phyloP scores from a whole-genome alignment of 2,113 vertebrate genomes.

The Romanogobio albipinnatus region DNA sequence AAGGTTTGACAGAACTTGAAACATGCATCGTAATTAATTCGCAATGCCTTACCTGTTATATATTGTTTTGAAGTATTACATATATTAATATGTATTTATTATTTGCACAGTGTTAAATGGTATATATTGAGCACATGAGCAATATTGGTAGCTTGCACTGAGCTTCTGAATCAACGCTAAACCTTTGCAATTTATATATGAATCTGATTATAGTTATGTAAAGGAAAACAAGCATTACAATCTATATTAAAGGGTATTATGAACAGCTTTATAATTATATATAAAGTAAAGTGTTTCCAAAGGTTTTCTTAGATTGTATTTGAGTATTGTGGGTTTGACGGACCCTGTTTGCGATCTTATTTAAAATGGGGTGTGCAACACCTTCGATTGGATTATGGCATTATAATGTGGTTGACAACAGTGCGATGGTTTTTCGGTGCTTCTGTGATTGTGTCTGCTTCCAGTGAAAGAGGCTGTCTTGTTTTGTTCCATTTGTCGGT shows the following conservation, averaged over 20 bases:
- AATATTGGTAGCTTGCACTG: neutral
- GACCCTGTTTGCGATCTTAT: neutral
- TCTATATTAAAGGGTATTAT: too few relatives aligned
- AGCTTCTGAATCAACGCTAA: neutral
- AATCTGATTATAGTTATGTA: too few relatives aligned
- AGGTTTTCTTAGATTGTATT: neutral
- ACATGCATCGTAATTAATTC: neutral
- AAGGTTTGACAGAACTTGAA: neutral
- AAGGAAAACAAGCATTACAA: too few relatives aligned
- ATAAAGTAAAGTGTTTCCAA: neutral
- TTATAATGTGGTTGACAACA: neutral
- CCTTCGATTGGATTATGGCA: neutral
- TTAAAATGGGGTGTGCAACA: neutral
- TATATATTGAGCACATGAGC: neutral
- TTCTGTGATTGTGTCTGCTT: slow-evolving; percentile 30
- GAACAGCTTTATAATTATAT: neutral
- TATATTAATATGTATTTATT: neutral
- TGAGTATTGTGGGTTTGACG: neutral
- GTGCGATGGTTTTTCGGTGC: neutral
- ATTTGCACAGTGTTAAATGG: neutral
- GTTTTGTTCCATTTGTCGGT: slow-evolving; percentile 47
- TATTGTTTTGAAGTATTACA: neutral
- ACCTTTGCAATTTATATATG: too few relatives aligned
- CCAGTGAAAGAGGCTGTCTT: slow-evolving; percentile 37
- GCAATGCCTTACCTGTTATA: neutral